These are phyloP conservation scores for Pseudomyrmex cubaensis DNA, from an alignment of 1,140 invertebrate genomes.

Conservation along the genomic window DNA sequence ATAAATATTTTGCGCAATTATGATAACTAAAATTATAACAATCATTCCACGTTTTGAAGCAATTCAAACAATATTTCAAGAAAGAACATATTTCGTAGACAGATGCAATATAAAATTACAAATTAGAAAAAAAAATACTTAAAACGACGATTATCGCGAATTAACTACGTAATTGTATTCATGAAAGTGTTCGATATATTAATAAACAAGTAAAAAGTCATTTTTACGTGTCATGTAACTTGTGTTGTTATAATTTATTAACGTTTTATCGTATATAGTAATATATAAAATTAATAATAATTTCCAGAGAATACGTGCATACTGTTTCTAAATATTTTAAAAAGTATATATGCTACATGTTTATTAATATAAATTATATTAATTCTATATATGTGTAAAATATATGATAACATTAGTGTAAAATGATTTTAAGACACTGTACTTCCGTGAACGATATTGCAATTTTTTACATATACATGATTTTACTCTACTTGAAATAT, in stretches of 20 bases:
- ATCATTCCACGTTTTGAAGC: neutral
- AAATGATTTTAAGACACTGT: neutral
- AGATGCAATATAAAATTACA: neutral
- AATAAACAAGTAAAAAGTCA: slow-evolving; percentile 4
- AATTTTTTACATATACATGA: neutral
- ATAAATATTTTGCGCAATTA: neutral
- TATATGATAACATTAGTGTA: neutral
- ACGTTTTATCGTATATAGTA: neutral
- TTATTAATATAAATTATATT: too few relatives aligned
- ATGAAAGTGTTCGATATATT: neutral
- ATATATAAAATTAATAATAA: neutral
- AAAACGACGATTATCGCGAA: neutral
- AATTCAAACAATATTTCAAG: too few relatives aligned
- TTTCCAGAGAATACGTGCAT: too few relatives aligned
- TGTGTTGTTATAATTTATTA: neutral
- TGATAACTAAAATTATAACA: neutral
- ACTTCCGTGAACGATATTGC: slow-evolving; percentile 2
- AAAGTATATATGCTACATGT: too few relatives aligned
- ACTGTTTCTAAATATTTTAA: too few relatives aligned
- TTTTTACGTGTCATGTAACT: neutral
- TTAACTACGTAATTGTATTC: neutral
- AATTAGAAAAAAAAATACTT: neutral
- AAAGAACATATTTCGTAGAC: neutral
- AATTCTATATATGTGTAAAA: neutral
- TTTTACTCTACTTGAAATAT: neutral